Conservation (phyloP, 37 sponge, comb jelly and placozoan species). For the Amphimedon queenslandica region DNA sequence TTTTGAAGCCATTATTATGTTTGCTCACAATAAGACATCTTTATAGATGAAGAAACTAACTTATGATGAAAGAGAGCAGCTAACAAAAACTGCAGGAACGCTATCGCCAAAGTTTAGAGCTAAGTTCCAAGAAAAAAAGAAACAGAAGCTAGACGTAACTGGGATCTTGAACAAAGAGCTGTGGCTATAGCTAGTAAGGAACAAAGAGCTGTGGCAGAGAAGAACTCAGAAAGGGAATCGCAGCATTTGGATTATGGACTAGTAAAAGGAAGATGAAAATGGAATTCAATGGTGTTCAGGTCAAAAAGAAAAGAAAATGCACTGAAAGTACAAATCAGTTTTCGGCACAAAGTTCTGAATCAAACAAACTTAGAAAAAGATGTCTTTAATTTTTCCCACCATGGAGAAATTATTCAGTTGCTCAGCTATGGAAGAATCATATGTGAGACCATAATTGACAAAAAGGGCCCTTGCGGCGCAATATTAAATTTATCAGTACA, state of each 20-base stretch:
- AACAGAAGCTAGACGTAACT: neutral
- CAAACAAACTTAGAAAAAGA: neutral
- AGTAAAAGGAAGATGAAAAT: neutral
- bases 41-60: slow-evolving; percentile 3
- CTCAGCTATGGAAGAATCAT: too few species aligned
- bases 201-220: slow-evolving; percentile 31
- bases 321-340: slow-evolving; percentile 17
- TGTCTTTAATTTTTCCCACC: neutral
- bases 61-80: slow-evolving; percentile 10
- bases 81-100: slow-evolving; percentile 12
- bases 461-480: too few species aligned
- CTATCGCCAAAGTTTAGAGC: slow-evolving; percentile 8
- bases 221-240: slow-evolving; percentile 10
- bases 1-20: too few species aligned
- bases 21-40: too few species aligned
- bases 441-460: too few species aligned
- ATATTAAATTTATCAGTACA: too few species aligned
- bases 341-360: neutral
- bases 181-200: neutral
- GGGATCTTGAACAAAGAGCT: neutral
- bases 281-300: slow-evolving; percentile 1
- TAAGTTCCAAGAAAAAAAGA: slow-evolving; percentile 16
- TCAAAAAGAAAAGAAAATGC: neutral
- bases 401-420: too few species aligned
- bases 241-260: slow-evolving; percentile 14